Conservation (phyloP, 2,888 invertebrate species). For the Malachius bipustulatus region DNA sequence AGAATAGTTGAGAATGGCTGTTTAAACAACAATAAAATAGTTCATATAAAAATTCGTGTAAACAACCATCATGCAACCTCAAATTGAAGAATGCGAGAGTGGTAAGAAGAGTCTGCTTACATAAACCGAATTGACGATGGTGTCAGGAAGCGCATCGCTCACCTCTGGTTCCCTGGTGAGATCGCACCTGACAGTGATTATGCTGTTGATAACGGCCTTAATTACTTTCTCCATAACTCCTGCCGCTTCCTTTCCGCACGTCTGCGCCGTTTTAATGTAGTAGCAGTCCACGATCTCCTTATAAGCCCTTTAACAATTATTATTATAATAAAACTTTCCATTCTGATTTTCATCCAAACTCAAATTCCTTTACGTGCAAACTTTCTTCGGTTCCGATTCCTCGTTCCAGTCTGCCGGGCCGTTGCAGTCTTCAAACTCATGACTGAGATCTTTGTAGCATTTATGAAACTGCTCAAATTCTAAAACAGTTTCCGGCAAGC, state of each 20-base stretch:
- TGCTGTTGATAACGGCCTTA: conserved; percentile 26
- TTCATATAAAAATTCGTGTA: too few relatives aligned
- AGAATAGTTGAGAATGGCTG: too few relatives aligned
- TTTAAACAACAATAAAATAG: too few relatives aligned
- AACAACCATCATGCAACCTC: too few relatives aligned
- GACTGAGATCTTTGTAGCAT: conserved; percentile 37
- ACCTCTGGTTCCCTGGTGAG: conserved; percentile 15
- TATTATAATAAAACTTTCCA: conserved; percentile 3
- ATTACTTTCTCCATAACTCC: conserved; percentile 30
- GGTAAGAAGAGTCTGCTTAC: too few relatives aligned
- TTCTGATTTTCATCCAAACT: too few relatives aligned
- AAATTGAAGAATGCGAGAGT: too few relatives aligned
- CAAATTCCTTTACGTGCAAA: conserved; percentile 34
- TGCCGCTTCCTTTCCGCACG: conserved; percentile 41
- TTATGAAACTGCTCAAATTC: conserved; percentile 31
- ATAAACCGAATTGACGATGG: background rate
- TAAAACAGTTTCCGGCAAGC: too few relatives aligned
- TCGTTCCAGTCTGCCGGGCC: conserved; percentile 46
- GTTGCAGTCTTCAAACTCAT: conserved; percentile 41
- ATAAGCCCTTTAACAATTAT: conserved; percentile 34
- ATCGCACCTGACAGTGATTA: conserved; percentile 25
- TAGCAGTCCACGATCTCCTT: conserved; percentile 41
- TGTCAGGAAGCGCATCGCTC: background rate
- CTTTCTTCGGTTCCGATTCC: conserved; percentile 31
- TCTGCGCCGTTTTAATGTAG: conserved; percentile 39